A percentile compares a stretch with the other conserved stretches of the same genome.
These are phyloP conservation scores for Plusia festucae DNA, from an alignment of 2,888 invertebrate species.

Conservation along the genomic window DNA sequence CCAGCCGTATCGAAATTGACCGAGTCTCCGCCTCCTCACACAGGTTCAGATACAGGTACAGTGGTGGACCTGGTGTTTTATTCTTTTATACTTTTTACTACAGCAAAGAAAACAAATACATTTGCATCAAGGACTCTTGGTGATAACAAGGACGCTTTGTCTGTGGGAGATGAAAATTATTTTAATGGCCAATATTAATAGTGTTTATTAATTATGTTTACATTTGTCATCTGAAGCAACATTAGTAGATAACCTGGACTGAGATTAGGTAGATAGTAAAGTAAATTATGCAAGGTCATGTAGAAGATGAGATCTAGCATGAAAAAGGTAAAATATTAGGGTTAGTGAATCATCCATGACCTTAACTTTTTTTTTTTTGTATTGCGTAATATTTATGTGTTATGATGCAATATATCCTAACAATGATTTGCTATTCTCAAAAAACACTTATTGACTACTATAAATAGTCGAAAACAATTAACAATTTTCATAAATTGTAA, in stretches of 20 bases:
- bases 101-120: no score
- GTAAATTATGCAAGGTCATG: neutral
- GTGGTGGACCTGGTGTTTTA: constrained; percentile 17
- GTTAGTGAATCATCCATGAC: neutral
- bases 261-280: neutral
- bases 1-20: constrained; percentile 76
- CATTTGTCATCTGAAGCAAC: no score
- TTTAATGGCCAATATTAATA: no score
- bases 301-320: neutral
- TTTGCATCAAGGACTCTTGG: neutral
- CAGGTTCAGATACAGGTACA: constrained; percentile 86
- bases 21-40: constrained; percentile 71
- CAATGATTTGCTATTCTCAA: no score
- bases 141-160: no score
- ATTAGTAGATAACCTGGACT: neutral
- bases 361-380: neutral
- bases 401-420: neutral
- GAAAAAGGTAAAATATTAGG: neutral
- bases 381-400: neutral
- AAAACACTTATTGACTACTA: neutral
- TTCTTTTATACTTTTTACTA: neutral
- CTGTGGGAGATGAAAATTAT: no score
- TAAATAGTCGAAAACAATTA: no score
- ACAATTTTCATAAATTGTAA: no score
- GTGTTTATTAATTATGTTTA: no score